A percentile compares a stretch with the other conserved stretches of the same genome.
Evolutionary conservation across 2,888 invertebrate species (phyloP).

Genomic region (Rhodophaea formosa): DNA sequence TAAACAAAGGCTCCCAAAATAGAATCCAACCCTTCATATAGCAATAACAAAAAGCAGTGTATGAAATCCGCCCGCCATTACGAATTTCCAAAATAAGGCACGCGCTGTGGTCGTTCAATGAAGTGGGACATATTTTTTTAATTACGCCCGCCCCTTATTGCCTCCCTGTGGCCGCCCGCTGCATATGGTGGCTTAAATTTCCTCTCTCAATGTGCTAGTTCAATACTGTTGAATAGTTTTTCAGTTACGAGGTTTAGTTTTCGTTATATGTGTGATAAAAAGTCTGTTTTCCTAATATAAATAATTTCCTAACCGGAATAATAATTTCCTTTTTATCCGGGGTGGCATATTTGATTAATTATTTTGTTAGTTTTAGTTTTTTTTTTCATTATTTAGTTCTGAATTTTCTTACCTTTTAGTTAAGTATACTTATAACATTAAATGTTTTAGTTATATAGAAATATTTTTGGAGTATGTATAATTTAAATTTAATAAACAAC

Average conservation of each 20-base stretch:
- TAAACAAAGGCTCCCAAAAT: constrained; percentile 3
- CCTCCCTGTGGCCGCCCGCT: constrained; percentile 35
- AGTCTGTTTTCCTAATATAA: not conserved
- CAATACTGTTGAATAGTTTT: constrained; percentile 17
- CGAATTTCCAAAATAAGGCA: constrained; percentile 29
- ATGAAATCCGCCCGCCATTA: constrained; percentile 24
- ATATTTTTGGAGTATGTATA: too few relatives aligned
- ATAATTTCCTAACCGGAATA: too few relatives aligned
- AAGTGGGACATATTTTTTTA: constrained; percentile 79
- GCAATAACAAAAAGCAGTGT: constrained; percentile 11
- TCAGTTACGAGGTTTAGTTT: not conserved
- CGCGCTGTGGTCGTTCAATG: constrained; percentile 59
- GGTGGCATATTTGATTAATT: too few relatives aligned
- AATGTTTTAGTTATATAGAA: too few relatives aligned
- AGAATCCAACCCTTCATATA: constrained; percentile 1
- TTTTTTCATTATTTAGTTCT: too few relatives aligned
- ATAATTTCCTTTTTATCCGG: too few relatives aligned
- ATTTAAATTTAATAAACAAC: too few relatives aligned
- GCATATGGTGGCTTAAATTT: constrained; percentile 35
- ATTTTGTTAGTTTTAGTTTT: too few relatives aligned
- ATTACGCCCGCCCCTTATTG: constrained; percentile 49
- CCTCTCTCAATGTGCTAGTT: constrained; percentile 20
- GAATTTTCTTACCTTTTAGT: too few relatives aligned
- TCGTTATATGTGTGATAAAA: not conserved
- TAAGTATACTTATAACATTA: too few relatives aligned